These are phyloP conservation scores for Phanerotoma sp. DNA, from an alignment of 2,888 invertebrate genomes.

Conservation along the genomic window DNA sequence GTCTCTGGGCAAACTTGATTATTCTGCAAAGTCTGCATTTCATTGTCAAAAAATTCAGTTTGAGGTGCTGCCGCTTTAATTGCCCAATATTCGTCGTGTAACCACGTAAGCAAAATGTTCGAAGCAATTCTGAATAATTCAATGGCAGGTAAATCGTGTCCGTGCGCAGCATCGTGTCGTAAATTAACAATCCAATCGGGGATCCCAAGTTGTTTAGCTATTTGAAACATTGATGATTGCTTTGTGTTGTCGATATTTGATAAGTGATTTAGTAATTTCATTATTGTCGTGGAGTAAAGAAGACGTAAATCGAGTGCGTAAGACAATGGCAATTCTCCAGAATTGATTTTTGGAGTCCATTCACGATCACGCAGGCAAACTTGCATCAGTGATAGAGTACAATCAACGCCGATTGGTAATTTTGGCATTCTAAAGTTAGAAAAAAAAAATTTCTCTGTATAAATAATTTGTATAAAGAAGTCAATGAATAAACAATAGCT, in stretches of 20 bases:
- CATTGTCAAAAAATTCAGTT: background rate
- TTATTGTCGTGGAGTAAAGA: slow-evolving; percentile 66
- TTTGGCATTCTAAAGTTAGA: slow-evolving; percentile 42
- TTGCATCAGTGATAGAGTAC: slow-evolving; percentile 50
- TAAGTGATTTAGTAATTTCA: slow-evolving; percentile 69
- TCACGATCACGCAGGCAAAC: slow-evolving; percentile 50
- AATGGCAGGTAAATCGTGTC: slow-evolving; percentile 67
- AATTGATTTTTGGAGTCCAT: slow-evolving; percentile 46
- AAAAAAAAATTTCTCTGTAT: background rate
- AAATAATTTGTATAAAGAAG: background rate
- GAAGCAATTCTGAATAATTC: slow-evolving; percentile 66
- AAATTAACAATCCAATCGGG: slow-evolving; percentile 80
- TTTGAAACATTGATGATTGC: slow-evolving; percentile 60
- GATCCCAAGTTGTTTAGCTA: slow-evolving; percentile 67
- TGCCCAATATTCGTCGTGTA: slow-evolving; percentile 69
- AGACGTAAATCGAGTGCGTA: slow-evolving; percentile 60
- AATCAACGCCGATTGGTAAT: slow-evolving; percentile 50
- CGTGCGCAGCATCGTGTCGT: slow-evolving; percentile 78
- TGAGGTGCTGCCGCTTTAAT: slow-evolving; percentile 60
- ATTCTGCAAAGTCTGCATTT: no score
- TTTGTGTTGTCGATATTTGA: slow-evolving; percentile 62
- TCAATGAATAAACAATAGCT: no score
- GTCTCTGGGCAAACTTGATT: no score
- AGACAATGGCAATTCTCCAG: slow-evolving; percentile 40
- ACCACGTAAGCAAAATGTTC: slow-evolving; percentile 67